Evolutionary conservation across 2,113 vertebrate genomes (phyloP), one percentile per base, ranked within the genome.

Genomic region (Seriola dumerili): DNA sequence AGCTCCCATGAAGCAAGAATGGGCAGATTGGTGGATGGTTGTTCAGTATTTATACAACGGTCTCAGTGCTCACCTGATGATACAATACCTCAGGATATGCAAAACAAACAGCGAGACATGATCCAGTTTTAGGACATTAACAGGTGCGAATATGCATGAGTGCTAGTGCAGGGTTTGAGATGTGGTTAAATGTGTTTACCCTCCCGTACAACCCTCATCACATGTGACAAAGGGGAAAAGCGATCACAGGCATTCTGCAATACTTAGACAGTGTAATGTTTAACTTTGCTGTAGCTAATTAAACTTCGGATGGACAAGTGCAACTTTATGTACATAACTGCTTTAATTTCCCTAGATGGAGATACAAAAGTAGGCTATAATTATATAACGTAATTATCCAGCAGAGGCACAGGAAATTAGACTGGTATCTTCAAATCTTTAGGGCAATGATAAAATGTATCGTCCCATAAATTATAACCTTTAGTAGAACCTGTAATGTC

Each of bases 321-420:
- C 32, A 85, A 71, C 83, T 84, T 84, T 72, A 87, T 84, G 83
- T 83, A 85, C 69, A 86, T 69, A 80, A 85, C 72, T 66, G 70
- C 54, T 87, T 89, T 91, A 86, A 91, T 90, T 91, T 91, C 88
- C 88, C 88, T 68, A 44, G 85, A 84, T 78, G 59, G 50, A 48
- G 2, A 73, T 78, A 71, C 46, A 58, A 72, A 83, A 66, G 71
- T 73, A 74, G 71, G 55, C 54, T 82, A 84, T 84, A 87, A 87
- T 87, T 84, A 89, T 83, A 86, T 83, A 80, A 88, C 80, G 58
- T 76, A 86, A 88, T 86, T 84, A 84, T 69, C 68, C 76, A 83
- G 76, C 69, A 83, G 76, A 78, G 66, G 46, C 85, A 67, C 70
- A 85, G 78, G 78, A 89, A 89, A 86, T 88, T 81, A 85, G 64